Evolutionary conservation across 2,113 vertebrate genomes (phyloP), one percentile per base, ranked within the genome.

Genomic region (Indicator indicator): DNA sequence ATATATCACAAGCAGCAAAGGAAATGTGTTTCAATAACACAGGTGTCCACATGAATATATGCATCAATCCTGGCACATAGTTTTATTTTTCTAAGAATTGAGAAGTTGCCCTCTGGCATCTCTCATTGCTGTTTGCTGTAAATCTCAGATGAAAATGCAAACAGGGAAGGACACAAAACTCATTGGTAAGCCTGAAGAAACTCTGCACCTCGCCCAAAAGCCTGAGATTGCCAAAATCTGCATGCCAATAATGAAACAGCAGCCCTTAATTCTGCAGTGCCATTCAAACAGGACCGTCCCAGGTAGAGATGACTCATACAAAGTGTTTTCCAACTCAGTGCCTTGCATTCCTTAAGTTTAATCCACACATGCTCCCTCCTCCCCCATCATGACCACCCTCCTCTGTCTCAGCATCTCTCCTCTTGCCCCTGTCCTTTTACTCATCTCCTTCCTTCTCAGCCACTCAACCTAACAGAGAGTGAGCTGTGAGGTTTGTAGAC

Each of bases 21-120:
- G 80, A 96, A 94, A 93, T 86, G 76, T 74, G 80, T 86, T 95
- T 96, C 96, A 93, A 44, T 93, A 92, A 78, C 95, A 93, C 94
- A 95, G 96, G 95, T 96, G 95, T 90, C 94, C 83, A 86, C 88
- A 96, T 96, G 90, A 96, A 96, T 96, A 93, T 90, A 96, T 96
- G 88, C 80, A 96, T 96, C 88, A 96, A 64, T 71, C 83, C 73
- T 92, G 86, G 90, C 88, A 88, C 69, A 21, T 68, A 94, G 74
- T 96, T 88, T 95, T 92, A 88, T 88, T 94, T 96, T 88, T 79
- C 88, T 88, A 94, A 83, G 96, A 95, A 95, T 90, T 92, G 92
- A 96, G 83, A 94, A 94, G 88, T 71, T 93, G 86, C 92, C 94
- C 94, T 88, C 86, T 96, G 90, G 92, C 94, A 94, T 86, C 74